Evolutionary conservation across 2,113 vertebrate genomes (phyloP).

Genomic region (Oxyruncus cristatus): DNA sequence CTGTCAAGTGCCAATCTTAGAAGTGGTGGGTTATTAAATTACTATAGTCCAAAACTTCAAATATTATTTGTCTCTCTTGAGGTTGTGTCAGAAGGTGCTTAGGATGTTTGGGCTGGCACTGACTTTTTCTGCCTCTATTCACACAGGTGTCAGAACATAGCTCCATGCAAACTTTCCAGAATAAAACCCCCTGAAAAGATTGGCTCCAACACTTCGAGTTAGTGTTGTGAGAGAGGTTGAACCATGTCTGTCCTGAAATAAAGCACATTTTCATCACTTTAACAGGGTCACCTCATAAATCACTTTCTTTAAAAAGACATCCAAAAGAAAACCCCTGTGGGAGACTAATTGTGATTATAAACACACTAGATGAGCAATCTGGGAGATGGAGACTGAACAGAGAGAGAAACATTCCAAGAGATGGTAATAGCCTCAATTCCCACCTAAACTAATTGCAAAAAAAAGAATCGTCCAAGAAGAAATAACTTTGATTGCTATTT

Average conservation of each 20-base stretch:
- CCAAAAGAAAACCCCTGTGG: neutral
- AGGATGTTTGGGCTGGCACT: neutral
- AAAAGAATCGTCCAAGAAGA: neutral
- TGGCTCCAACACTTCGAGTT: fast-evolving
- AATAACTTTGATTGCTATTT: neutral
- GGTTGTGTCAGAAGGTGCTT: neutral
- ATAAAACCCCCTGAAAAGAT: neutral
- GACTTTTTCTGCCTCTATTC: neutral
- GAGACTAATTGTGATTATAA: neutral
- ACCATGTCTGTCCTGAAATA: neutral
- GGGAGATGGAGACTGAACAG: neutral
- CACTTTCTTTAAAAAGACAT: neutral
- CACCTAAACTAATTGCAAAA: neutral
- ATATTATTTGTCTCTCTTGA: neutral
- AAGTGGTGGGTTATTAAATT: neutral
- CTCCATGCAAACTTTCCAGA: neutral
- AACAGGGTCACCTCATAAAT: neutral
- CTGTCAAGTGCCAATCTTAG: neutral
- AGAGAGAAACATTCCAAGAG: neutral
- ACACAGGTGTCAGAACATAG: neutral
- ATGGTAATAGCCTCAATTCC: neutral
- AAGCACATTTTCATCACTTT: neutral
- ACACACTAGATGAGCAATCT: neutral
- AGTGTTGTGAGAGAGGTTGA: neutral
- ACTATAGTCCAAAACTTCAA: neutral